Evolutionary conservation across 1,140 invertebrate species (phyloP).

Genomic region (Meteorus sp.): DNA sequence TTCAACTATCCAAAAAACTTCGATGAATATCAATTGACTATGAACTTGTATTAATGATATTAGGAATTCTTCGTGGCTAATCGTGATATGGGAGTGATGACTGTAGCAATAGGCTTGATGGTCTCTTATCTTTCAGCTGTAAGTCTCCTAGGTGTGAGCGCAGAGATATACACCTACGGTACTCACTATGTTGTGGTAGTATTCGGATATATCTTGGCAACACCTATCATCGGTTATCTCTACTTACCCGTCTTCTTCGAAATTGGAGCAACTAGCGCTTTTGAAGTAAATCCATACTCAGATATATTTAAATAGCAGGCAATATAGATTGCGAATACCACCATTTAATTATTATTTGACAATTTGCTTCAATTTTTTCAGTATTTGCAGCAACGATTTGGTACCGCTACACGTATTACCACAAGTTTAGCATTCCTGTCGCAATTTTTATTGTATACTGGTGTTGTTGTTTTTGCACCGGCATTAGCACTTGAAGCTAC

Average conservation of each 20-base stretch:
- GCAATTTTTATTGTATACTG: slow-evolving; percentile 89
- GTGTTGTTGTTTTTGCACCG: slow-evolving; percentile 90
- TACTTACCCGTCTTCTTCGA: slow-evolving; percentile 90
- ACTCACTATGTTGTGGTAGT: slow-evolving; percentile 84
- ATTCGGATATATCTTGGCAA: slow-evolving; percentile 77
- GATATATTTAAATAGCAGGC: no score
- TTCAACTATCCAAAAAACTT: not conserved
- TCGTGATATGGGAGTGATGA: slow-evolving; percentile 74
- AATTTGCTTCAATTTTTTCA: slow-evolving; percentile 36
- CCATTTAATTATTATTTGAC: no score
- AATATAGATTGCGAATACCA: no score
- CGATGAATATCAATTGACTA: not conserved
- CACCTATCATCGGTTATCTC: slow-evolving; percentile 77
- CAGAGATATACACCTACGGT: slow-evolving; percentile 83
- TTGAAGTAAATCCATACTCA: slow-evolving; percentile 69
- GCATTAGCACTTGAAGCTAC: slow-evolving; percentile 87
- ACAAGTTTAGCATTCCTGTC: slow-evolving; percentile 77
- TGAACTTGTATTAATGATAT: not conserved
- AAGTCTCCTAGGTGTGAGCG: slow-evolving; percentile 84
- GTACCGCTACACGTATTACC: slow-evolving; percentile 65
- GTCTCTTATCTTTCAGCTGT: slow-evolving; percentile 95
- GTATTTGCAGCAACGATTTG: slow-evolving; percentile 84
- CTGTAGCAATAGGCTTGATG: slow-evolving; percentile 86
- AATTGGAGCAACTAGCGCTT: slow-evolving; percentile 81
- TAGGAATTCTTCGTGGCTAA: slow-evolving; percentile 84